Base-by-base conservation (phyloP, 2,797 vertebrate genomes). In the Bovichtus diacanthus region DNA sequence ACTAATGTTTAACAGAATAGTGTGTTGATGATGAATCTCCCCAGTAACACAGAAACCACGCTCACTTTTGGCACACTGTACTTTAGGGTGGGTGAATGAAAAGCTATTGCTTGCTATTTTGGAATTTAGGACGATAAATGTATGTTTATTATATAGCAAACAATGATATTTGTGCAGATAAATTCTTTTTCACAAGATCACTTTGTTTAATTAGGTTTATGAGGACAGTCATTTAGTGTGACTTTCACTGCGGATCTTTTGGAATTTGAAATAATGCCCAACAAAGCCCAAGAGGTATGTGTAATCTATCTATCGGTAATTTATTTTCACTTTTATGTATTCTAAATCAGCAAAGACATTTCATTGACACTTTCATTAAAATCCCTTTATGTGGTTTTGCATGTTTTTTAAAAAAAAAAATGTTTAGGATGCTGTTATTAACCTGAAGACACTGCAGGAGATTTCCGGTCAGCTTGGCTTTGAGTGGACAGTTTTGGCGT, bases 391-490 rank as follows among this genome's bases (percentile, higher is more conserved):
- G 12, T 25, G 6, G 31, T 25, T 70, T 51, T 21, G 11, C 18
- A 29, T 38, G 9, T n/a, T 15, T n/a, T n/a, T n/a, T n/a, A n/a
- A n/a, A n/a, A n/a, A n/a, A n/a, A n/a, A n/a, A n/a, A n/a, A n/a
- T n/a, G n/a, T n/a, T 55, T 19, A 96, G 96, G 96, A 97, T 90
- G 95, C 96, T 73, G 95, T 96, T 12, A 95, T 96, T 69, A 96
- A 96, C 83, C 85, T 94, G 72, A 96, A 95, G 76, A 95, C 94
- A 1, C 82, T 96, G 78, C 87, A 94, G 82, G 95, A 96, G 36
- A 85, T 95, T 64, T 95, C 94, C 49, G 90, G 77, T 39, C 93
- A 96, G 80, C 84, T 95, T 44, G 88, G 95, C 16, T 97, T 96
- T 90, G 95, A 96, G 84, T 95, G 96, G 95, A 92, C 93, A 1